These are phyloP conservation scores for Chlorops oryzae DNA, from an alignment of 1,140 invertebrate species.

Conservation along the genomic window DNA sequence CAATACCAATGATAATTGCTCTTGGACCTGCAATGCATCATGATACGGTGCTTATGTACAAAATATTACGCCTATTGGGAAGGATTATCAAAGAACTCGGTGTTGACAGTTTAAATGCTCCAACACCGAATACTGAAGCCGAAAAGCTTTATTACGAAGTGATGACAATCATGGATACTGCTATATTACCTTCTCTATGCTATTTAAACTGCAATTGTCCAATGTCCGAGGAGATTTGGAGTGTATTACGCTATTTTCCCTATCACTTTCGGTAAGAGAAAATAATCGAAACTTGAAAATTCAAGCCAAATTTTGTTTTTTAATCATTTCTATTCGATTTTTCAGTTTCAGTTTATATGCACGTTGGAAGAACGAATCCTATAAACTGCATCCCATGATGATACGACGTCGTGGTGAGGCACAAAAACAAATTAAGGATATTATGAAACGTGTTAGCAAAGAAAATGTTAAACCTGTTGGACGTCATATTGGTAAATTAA, in stretches of 20 bases:
- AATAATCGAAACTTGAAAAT: conserved; percentile 4
- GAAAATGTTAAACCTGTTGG: conserved; percentile 98
- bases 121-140: conserved; percentile 28
- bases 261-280: conserved; percentile 75
- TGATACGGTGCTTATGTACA: conserved; percentile 85
- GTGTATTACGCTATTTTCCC: conserved; percentile 82
- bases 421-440: conserved; percentile 87
- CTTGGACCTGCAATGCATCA: conserved; percentile 83
- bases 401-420: conserved; percentile 76
- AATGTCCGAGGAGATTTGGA: conserved; percentile 93
- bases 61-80: conserved; percentile 62
- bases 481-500: conserved; percentile 91
- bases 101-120: conserved; percentile 36
- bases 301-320: conserved; percentile 1
- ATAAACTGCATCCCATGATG: conserved; percentile 72
- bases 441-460: conserved; percentile 97
- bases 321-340: no score
- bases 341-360: conserved; percentile 79
- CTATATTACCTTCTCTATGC: conserved; percentile 82
- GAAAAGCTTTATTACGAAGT: conserved; percentile 57
- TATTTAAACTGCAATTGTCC: conserved; percentile 92
- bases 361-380: conserved; percentile 89
- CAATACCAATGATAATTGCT: conserved; percentile 80
- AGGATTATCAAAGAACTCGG: conserved; percentile 38
- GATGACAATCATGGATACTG: conserved; percentile 77